Base-by-base conservation (phyloP, 2,797 vertebrate genomes). In the Nannoperca australis region DNA sequence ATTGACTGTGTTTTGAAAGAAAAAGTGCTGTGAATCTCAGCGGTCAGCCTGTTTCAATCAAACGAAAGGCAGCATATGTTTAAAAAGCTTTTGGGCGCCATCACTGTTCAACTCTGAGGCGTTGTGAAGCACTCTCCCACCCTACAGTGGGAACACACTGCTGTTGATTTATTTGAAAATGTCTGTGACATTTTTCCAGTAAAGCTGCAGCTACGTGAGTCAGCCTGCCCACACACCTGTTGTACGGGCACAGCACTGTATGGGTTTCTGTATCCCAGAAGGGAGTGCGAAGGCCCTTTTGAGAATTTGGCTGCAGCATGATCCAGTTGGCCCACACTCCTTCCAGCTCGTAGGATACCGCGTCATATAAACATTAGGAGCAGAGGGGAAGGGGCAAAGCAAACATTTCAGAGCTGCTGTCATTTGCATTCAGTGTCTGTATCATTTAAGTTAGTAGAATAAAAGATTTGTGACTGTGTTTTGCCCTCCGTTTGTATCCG, bases 121-220 rank as follows among this genome's bases (percentile, higher is more conserved):
- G 78, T 76, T 85, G 49, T 85, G 84, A 89, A 79, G 90, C 79
- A 78, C 47, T 34, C 22, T 12, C 59, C n/a, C n/a, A n/a, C n/a
- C n/a, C 50, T 54, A 3, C 34, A 62, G 60, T 65, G 66, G 69
- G 56, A 76, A 50, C 27, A 54, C 36, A 50, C 45, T 12, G 51
- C 38, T 24, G 65, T 78, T 64, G 61, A 76, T 56, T 53, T 18
- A 38, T 64, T 13, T 20, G 68, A 63, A 71, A 18, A 27, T 76
- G 62, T 82, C 55, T 30, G 13, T 44, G 47, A 78, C 66, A 32
- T 65, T 64, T 65, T 81, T 81, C 53, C 49, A 62, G 38, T 56
- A 1, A 73, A 72, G 79, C 71, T 70, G n/a, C 69, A 55, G 69
- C 69, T 64, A 0, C 42, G 56, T 91, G 88, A 91, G 64, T 91